Conservation (phyloP, 2,797 vertebrate species). For the Scleropages formosus region DNA sequence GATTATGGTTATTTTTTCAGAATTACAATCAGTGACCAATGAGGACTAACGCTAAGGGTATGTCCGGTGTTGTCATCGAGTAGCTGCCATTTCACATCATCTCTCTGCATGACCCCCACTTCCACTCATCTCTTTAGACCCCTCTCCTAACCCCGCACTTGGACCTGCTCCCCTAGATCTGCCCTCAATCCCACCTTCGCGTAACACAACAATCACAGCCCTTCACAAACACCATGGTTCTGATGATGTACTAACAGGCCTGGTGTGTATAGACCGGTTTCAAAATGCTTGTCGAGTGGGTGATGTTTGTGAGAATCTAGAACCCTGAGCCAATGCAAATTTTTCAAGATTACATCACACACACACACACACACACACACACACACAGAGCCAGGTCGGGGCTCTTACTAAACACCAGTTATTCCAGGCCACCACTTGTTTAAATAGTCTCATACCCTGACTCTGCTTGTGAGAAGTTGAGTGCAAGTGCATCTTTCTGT, state of each 20-base stretch:
- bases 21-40: conserved; percentile 99
- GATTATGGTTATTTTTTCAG: conserved; percentile 90
- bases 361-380: neutral
- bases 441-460: too few species aligned
- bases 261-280: neutral
- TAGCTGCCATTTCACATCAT: conserved; percentile 20
- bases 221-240: too few species aligned
- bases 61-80: conserved; percentile 69
- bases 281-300: too few species aligned
- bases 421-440: too few species aligned
- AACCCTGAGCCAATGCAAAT: neutral
- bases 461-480: too few species aligned
- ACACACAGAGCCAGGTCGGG: neutral
- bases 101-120: conserved; percentile 64
- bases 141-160: neutral
- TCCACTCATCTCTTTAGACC: conserved; percentile 16
- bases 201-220: neutral
- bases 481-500: too few species aligned
- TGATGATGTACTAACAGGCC: too few species aligned
- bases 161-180: neutral
- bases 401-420: too few species aligned
- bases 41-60: conserved; percentile 91
- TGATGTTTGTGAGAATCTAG: neutral
- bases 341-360: neutral
- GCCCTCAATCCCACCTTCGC: neutral